phyloP scores from a whole-genome alignment of 2,797 vertebrate species.

The Sphaeramia orbicularis region DNA sequence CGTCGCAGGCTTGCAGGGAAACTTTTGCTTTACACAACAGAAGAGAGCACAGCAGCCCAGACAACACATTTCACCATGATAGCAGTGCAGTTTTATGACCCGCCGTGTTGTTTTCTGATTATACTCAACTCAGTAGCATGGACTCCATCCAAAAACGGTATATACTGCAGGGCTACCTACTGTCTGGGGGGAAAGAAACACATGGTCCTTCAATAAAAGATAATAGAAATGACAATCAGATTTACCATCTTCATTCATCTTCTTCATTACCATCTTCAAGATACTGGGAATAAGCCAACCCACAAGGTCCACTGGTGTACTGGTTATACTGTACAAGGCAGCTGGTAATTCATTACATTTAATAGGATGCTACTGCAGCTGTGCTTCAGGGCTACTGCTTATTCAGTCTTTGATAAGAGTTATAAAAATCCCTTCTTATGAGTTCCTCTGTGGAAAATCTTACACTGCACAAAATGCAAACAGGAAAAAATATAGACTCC shows the following conservation, averaged over 20 bases:
- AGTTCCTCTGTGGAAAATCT: constrained; percentile 36
- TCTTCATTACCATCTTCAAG: constrained; percentile 71
- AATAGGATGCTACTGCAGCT: constrained; percentile 67
- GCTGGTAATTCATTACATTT: constrained; percentile 76
- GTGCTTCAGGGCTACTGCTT: constrained; percentile 57
- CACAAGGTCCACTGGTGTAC: constrained; percentile 42
- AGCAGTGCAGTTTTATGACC: constrained; percentile 65
- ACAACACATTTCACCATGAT: constrained; percentile 53
- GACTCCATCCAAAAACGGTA: constrained; percentile 66
- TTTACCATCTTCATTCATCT: constrained; percentile 79
- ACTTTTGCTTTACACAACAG: constrained; percentile 48
- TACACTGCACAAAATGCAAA: constrained; percentile 25
- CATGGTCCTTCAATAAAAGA: constrained; percentile 77
- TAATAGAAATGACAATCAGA: constrained; percentile 82
- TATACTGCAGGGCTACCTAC: constrained; percentile 62
- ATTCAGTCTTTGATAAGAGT: constrained; percentile 64
- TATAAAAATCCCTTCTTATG: constrained; percentile 54
- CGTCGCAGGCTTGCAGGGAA: constrained; percentile 37
- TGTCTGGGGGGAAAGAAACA: constrained; percentile 65
- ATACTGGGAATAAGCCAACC: constrained; percentile 55
- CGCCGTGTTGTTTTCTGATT: constrained; percentile 75
- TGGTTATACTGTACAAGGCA: constrained; percentile 49
- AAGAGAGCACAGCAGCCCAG: constrained; percentile 23
- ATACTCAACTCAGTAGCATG: constrained; percentile 58
- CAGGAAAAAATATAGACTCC: background rate